These are phyloP conservation scores for Myripristis jacobus DNA, from an alignment of 2,797 vertebrate genomes.

Conservation along the genomic window DNA sequence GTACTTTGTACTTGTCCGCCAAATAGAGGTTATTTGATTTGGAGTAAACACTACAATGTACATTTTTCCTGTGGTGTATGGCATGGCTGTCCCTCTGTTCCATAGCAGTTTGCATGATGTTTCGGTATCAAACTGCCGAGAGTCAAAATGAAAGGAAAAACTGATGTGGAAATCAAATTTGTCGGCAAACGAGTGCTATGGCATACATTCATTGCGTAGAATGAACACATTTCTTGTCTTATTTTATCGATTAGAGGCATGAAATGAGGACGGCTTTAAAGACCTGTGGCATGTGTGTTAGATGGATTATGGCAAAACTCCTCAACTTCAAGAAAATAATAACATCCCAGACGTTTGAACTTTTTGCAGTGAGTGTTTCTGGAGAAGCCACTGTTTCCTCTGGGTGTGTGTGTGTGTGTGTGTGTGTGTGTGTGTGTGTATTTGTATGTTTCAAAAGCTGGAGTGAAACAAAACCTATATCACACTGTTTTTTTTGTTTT, in stretches of 20 bases:
- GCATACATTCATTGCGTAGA: conserved; percentile 33
- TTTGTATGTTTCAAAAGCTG: too few species aligned
- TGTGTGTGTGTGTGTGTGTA: too few species aligned
- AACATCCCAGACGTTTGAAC: not conserved
- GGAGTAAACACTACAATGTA: conserved; percentile 61
- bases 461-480: too few species aligned
- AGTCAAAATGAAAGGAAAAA: conserved; percentile 45
- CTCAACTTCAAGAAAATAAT: not conserved
- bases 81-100: conserved; percentile 4
- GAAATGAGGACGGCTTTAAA: conserved; percentile 7
- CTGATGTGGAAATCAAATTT: conserved; percentile 39
- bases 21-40: conserved; percentile 72
- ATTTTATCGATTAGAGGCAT: conserved; percentile 26
- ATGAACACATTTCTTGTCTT: conserved; percentile 30
- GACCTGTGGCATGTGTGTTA: not conserved
- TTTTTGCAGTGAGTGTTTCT: not conserved
- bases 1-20: conserved; percentile 73
- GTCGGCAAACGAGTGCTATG: conserved; percentile 5
- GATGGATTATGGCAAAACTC: not conserved
- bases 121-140: conserved; percentile 16
- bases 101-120: conserved; percentile 7
- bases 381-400: not conserved
- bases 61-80: conserved; percentile 33
- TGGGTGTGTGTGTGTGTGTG: not conserved
- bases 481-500: too few species aligned